Evolutionary conservation across 2,888 invertebrate species (phyloP).

Genomic region (Rotaria magnacalcarata): DNA sequence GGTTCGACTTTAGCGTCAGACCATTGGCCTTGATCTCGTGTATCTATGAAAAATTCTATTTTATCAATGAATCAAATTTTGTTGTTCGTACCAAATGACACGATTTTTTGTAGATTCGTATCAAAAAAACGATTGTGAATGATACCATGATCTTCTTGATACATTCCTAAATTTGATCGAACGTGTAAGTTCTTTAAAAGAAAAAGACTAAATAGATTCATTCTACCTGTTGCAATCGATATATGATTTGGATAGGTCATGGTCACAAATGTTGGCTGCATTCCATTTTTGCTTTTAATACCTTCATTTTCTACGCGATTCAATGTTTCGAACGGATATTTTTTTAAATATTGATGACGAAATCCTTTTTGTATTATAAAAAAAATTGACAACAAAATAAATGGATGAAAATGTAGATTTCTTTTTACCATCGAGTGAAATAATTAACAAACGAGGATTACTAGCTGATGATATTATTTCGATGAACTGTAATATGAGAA

Average conservation of each 20-base stretch:
- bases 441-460: neutral
- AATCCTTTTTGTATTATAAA: neutral
- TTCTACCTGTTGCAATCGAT: conserved; percentile 19
- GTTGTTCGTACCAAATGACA: neutral
- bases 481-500: neutral
- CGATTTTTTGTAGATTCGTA: neutral
- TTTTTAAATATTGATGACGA: neutral
- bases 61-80: no score
- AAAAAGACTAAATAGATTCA: neutral
- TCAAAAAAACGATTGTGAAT: conserved; percentile 31
- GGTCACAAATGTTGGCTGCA: neutral
- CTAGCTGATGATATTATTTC: neutral
- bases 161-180: neutral
- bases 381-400: no score
- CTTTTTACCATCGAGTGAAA: neutral
- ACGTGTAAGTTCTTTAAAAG: neutral
- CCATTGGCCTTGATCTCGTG: neutral
- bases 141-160: conserved; percentile 14
- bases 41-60: neutral
- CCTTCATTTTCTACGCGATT: neutral
- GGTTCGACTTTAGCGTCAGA: neutral
- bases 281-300: neutral
- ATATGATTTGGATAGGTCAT: conserved; percentile 17
- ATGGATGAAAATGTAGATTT: no score
- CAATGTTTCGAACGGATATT: neutral